These are phyloP conservation scores for Amphipoea oculea DNA, from an alignment of 2,888 invertebrate genomes.

Conservation along the genomic window DNA sequence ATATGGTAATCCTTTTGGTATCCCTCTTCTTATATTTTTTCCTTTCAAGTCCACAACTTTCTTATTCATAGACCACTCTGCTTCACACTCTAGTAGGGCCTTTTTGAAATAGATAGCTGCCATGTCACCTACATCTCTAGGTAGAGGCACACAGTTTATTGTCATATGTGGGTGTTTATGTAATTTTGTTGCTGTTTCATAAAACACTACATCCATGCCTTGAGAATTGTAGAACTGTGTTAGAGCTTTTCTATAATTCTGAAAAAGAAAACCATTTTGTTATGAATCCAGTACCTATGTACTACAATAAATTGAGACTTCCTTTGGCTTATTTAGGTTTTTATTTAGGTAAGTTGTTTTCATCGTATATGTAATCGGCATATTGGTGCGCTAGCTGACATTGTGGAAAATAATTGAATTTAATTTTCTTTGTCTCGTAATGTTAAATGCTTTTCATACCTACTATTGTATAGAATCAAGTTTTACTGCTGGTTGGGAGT, in stretches of 20 bases:
- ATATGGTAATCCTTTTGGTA: conserved; percentile 98
- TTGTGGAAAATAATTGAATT: too few species aligned
- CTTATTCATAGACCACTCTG: conserved; percentile 98
- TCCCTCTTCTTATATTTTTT: conserved; percentile 94
- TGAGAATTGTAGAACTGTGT: conserved; percentile 94
- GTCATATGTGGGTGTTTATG: conserved; percentile 95
- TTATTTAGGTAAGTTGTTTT: too few species aligned
- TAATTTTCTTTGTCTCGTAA: too few species aligned
- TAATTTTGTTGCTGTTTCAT: conserved; percentile 95
- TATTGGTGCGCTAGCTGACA: too few species aligned
- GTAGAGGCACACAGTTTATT: conserved; percentile 97
- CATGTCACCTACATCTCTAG: conserved; percentile 95
- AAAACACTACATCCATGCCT: conserved; percentile 96
- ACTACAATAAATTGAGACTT: too few species aligned
- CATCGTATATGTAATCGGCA: too few species aligned
- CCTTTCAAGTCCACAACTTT: conserved; percentile 92
- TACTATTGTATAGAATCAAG: too few species aligned
- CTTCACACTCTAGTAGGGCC: conserved; percentile 98
- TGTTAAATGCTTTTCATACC: too few species aligned
- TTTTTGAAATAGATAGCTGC: conserved; percentile 99
- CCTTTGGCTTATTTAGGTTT: too few species aligned
- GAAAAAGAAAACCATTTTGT: conserved; percentile 68
- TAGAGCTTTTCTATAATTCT: conserved; percentile 94
- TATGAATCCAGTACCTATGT: not conserved
- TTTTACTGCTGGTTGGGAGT: too few species aligned